These are phyloP conservation scores for Drosophila hydei DNA, from an alignment of 1,140 invertebrate species.

Conservation along the genomic window DNA sequence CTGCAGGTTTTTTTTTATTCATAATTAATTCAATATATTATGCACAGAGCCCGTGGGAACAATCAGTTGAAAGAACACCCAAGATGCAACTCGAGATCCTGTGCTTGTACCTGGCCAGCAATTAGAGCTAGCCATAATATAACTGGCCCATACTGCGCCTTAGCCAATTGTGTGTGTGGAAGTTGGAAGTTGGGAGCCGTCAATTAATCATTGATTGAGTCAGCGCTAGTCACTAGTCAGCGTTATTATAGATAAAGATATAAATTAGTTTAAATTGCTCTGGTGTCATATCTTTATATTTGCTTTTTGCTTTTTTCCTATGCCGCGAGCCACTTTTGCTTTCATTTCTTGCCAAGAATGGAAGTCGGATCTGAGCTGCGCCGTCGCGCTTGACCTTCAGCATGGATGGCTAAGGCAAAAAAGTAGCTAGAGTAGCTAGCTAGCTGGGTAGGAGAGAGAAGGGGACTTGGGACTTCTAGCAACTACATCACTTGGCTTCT, in stretches of 20 bases:
- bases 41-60: constrained; percentile 31
- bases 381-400: constrained; percentile 70
- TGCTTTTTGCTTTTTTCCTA: constrained; percentile 5
- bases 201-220: constrained; percentile 43
- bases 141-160: not conserved
- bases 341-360: constrained; percentile 64
- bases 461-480: not conserved
- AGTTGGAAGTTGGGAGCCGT: constrained; percentile 11
- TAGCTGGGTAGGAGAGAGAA: not conserved
- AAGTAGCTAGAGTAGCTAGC: constrained; percentile 16
- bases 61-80: not conserved
- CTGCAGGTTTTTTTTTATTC: not conserved
- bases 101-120: not conserved
- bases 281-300: constrained; percentile 53
- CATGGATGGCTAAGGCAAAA: constrained; percentile 31
- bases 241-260: constrained; percentile 20
- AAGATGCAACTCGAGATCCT: constrained; percentile 3
- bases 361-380: constrained; percentile 45
- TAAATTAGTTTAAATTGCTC: constrained; percentile 47
- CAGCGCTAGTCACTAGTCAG: constrained; percentile 32
- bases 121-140: not conserved
- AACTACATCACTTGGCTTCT: constrained; percentile 1
- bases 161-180: not conserved
- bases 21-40: constrained; percentile 37
- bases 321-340: constrained; percentile 50